Base-by-base conservation (phyloP, 1,140 invertebrate genomes). In the Lucilia sericata region DNA sequence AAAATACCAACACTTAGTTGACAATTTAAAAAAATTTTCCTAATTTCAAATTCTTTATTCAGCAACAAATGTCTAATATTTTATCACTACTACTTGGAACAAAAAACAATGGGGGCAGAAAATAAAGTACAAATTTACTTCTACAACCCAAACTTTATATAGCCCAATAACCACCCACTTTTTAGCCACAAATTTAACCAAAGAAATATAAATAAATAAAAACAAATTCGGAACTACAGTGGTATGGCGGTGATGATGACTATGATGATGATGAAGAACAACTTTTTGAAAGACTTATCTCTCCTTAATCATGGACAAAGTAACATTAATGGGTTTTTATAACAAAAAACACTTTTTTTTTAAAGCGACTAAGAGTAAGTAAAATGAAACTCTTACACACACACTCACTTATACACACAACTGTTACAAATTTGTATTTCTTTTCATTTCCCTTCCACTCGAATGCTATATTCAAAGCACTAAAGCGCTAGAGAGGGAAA, bases 11-110 rank as follows among this genome's bases (percentile, higher is more conserved):
- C 75, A 47, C 36, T 78, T 78, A 78, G 75, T 47, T 78, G 75
- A 78, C 75, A 78, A 78, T 78, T 78, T 78, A 78, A 78, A 78
- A 78, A 78, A 78, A 78, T 78, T 78, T 78, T 78, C 75, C 36
- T 78, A 47, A 78, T 78, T 78, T 78, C 75, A 47, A 34, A 78
- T 78, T 78, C 75, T 42, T 78, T 78, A 36, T 47, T 49, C 13
- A 78, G 75, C 75, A 78, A 78, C 75, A 78, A 78, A 78, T 78
- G 75, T 78, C 75, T 42, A 78, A 78, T 78, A 78, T 78, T 78
- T 78, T 78, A 78, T 42, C 75, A 78, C 36, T 42, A 70, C 7
- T 10, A 25, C 7, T 55, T 55, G 3, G 5, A 9, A 14, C 0
- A 60, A 60, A n/a, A 60, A 60, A 70, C 65, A 70, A 70, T 30